Evolutionary conservation across 37 sponge, comb jelly and placozoan genomes (phyloP).

Genomic region (Bolinopsis microptera): DNA sequence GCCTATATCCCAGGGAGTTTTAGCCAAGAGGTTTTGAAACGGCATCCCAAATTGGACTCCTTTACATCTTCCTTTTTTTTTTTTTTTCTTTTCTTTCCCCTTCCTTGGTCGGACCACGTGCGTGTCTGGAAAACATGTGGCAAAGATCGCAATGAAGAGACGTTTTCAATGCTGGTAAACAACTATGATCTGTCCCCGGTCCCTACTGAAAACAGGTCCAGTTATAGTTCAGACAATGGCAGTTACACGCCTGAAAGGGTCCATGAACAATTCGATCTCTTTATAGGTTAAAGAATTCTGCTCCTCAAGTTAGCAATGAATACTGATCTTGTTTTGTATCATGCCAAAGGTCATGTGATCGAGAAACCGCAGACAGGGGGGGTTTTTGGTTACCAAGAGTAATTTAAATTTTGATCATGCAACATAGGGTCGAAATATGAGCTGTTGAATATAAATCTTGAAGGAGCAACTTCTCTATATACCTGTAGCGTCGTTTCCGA

Average conservation of each 20-base stretch:
- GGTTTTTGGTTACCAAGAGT: too few species aligned
- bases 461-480: too few species aligned
- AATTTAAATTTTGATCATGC: too few species aligned
- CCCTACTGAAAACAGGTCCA: neutral
- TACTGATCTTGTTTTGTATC: neutral
- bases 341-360: neutral
- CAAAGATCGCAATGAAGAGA: constrained; percentile 11
- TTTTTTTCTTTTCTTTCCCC: too few species aligned
- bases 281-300: neutral
- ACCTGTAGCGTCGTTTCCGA: neutral
- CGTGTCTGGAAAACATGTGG: constrained; percentile 33
- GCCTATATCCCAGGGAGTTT: neutral
- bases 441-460: too few species aligned
- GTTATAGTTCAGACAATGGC: constrained; percentile 6
- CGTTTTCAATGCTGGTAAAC: neutral
- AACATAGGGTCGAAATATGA: too few species aligned
- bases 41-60: neutral
- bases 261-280: neutral
- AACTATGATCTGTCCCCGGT: neutral
- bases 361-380: too few species aligned
- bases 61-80: too few species aligned
- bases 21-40: neutral
- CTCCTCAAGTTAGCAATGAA: neutral
- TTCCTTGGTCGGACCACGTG: neutral
- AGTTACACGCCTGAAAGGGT: neutral